Conservation (phyloP, 2,113 vertebrate genomes). For the Leuciscus idus region DNA sequence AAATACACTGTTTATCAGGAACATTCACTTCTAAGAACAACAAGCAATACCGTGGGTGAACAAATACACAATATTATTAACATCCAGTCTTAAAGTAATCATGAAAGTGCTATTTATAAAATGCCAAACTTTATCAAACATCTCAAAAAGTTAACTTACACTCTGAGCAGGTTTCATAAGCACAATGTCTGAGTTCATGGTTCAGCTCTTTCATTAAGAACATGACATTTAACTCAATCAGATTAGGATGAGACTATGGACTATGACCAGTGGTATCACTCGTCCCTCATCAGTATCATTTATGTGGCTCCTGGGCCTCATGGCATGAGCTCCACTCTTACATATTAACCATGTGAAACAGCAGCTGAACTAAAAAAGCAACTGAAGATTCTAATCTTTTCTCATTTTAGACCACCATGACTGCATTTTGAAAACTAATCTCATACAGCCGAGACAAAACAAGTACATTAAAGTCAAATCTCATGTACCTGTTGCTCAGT, state of each 20-base stretch:
- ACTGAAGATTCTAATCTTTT: not conserved
- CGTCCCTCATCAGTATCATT: slow-evolving; percentile 27
- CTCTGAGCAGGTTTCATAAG: not conserved
- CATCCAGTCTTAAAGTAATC: not conserved
- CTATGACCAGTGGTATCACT: not conserved
- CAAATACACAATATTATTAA: not conserved
- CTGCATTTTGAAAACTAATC: not conserved
- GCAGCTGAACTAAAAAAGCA: not conserved
- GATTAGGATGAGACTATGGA: not conserved
- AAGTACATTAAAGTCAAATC: not conserved
- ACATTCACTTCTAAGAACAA: not conserved
- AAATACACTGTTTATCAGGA: not conserved
- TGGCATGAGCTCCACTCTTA: not conserved
- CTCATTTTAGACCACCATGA: not conserved
- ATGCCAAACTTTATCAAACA: not conserved
- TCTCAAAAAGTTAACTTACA: not conserved
- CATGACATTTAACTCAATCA: slow-evolving; percentile 22
- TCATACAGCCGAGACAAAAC: not conserved
- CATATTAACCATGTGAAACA: not conserved
- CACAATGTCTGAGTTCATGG: not conserved
- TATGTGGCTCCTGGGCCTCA: not conserved
- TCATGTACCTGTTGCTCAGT: slow-evolving; percentile 91
- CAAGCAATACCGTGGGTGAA: not conserved
- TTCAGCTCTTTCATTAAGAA: slow-evolving; percentile 28
- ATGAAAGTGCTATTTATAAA: slow-evolving; percentile 2